Percentiles rank a stretch among this genome's conserved stretches.
Evolutionary conservation across 2,113 vertebrate species (phyloP).

Genomic region (Aptenodytes patagonicus): DNA sequence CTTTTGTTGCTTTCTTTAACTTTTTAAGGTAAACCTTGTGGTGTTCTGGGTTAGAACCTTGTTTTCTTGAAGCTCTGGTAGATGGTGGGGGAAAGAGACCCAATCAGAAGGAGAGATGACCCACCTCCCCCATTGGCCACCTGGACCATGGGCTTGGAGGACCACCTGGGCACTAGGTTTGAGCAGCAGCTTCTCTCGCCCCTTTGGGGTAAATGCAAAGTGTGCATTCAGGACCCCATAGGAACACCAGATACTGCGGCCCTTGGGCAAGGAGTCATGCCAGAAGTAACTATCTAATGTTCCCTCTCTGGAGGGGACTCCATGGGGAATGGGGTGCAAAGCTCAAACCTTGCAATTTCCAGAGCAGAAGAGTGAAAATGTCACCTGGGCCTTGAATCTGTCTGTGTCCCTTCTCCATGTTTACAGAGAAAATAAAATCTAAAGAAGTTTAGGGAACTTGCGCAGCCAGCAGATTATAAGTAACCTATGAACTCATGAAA

Average conservation of each 20-base stretch:
- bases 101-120: neutral
- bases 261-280: neutral
- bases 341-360: neutral
- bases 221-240: neutral
- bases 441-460: neutral
- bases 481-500: constrained; percentile 23
- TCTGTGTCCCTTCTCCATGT: constrained; percentile 22
- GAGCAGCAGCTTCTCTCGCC: neutral
- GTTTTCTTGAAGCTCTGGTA: neutral
- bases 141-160: neutral
- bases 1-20: neutral
- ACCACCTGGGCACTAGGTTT: neutral
- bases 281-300: neutral
- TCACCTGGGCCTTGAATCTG: neutral
- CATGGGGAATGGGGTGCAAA: neutral
- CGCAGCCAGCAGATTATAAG: neutral
- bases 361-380: neutral
- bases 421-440: constrained; percentile 28
- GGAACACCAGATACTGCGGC: neutral
- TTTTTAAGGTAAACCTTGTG: neutral
- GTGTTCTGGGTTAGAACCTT: neutral
- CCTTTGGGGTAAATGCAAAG: neutral
- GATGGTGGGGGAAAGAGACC: neutral
- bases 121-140: neutral
- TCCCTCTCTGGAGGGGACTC: neutral